Conservation (phyloP, 2,113 vertebrate genomes). For the Desmodus rotundus region DNA sequence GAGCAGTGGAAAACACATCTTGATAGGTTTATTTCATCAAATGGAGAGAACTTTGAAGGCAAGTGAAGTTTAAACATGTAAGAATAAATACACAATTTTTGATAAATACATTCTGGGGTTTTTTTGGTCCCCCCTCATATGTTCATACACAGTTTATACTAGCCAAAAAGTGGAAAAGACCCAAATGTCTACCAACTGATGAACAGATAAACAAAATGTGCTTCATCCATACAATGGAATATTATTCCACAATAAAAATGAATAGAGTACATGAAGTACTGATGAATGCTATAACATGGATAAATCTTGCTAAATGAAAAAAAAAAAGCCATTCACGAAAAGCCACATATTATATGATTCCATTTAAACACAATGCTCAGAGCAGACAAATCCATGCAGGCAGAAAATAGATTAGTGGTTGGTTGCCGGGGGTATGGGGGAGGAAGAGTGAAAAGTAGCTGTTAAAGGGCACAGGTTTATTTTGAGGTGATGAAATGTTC, state of each 20-base stretch:
- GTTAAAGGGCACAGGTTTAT: not conserved
- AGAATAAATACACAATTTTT: too few relatives aligned
- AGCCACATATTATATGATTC: not conserved
- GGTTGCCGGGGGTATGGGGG: not conserved
- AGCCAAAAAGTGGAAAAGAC: not conserved
- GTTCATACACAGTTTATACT: not conserved
- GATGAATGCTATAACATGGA: not conserved
- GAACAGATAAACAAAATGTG: not conserved
- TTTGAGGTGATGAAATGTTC: not conserved
- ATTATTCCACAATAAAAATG: not conserved
- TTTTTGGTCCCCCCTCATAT: not conserved
- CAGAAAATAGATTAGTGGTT: not conserved
- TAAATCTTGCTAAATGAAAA: not conserved
- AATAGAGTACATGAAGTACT: not conserved
- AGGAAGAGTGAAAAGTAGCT: not conserved
- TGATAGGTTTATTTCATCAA: too few relatives aligned
- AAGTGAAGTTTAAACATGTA: too few relatives aligned
- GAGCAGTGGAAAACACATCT: too few relatives aligned
- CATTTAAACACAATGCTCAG: not conserved
- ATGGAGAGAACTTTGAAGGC: too few relatives aligned
- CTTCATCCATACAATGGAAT: not conserved
- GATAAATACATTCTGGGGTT: too few relatives aligned
- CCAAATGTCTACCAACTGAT: not conserved
- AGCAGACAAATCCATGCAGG: not conserved
- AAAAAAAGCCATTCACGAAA: not conserved